Evolutionary conservation across 2,113 vertebrate genomes (phyloP).

Genomic region (Channa argus): DNA sequence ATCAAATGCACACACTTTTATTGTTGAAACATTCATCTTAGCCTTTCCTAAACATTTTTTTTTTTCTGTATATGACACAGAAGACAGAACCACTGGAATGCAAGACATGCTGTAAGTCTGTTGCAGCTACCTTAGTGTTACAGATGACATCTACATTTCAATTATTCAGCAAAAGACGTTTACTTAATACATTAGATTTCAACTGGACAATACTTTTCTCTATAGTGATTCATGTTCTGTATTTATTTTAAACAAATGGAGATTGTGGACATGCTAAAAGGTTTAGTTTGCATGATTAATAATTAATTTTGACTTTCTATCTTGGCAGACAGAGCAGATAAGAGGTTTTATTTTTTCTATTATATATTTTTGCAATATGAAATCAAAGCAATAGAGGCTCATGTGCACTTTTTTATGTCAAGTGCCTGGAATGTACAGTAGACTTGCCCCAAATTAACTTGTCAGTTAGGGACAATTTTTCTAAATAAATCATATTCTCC

Average conservation of each 20-base stretch:
- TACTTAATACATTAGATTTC: constrained; percentile 35
- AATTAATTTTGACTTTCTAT: too few relatives aligned
- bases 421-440: neutral
- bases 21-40: constrained; percentile 21
- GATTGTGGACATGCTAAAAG: neutral
- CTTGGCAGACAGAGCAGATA: too few relatives aligned
- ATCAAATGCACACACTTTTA: constrained; percentile 42
- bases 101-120: neutral
- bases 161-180: constrained; percentile 24
- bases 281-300: neutral
- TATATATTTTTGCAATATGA: neutral
- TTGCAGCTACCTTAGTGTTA: constrained; percentile 22
- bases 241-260: neutral
- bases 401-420: neutral
- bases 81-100: constrained; percentile 23
- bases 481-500: too few relatives aligned
- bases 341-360: too few relatives aligned
- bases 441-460: neutral
- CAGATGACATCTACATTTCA: constrained; percentile 9
- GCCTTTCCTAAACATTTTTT: neutral
- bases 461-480: neutral
- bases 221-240: constrained; percentile 21
- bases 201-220: constrained; percentile 12
- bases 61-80: neutral
- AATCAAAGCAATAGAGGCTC: neutral